Evolutionary conservation across 2,888 invertebrate genomes (phyloP).

Genomic region (Heliconius aoede): DNA sequence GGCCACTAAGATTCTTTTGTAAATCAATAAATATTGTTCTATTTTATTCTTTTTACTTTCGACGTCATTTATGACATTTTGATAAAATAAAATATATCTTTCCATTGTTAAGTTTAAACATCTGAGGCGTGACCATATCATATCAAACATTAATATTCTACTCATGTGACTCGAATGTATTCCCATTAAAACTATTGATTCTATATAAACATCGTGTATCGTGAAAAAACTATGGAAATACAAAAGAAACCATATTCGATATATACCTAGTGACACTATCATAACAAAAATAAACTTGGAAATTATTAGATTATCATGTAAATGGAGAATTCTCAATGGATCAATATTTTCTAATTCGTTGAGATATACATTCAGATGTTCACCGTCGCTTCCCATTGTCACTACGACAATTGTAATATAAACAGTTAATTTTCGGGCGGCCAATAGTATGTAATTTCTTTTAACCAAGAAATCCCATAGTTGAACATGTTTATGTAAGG

Average conservation of each 20-base stretch:
- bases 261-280: background rate
- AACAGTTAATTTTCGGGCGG: background rate
- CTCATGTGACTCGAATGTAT: slow-evolving; percentile 11
- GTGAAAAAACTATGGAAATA: background rate
- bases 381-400: background rate
- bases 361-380: background rate
- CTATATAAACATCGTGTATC: background rate
- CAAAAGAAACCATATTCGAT: slow-evolving; percentile 4
- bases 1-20: background rate
- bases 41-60: background rate
- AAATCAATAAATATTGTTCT: slow-evolving; percentile 1
- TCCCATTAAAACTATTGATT: background rate
- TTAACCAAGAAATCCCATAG: slow-evolving; percentile 5
- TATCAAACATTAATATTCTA: slow-evolving; percentile 1
- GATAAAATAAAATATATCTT: background rate
- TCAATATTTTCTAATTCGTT: slow-evolving; percentile 3
- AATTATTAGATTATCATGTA: background rate
- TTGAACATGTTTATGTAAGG: background rate
- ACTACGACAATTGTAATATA: slow-evolving; percentile 4
- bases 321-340: background rate
- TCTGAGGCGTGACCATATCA: slow-evolving; percentile 2
- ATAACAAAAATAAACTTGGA: background rate
- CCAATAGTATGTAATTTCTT: background rate
- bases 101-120: slow-evolving; percentile 7
- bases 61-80: background rate